Evolutionary conservation across 2,888 invertebrate species (phyloP), one percentile per base, ranked within the genome.

Genomic region (Caenorhabditis sp.): DNA sequence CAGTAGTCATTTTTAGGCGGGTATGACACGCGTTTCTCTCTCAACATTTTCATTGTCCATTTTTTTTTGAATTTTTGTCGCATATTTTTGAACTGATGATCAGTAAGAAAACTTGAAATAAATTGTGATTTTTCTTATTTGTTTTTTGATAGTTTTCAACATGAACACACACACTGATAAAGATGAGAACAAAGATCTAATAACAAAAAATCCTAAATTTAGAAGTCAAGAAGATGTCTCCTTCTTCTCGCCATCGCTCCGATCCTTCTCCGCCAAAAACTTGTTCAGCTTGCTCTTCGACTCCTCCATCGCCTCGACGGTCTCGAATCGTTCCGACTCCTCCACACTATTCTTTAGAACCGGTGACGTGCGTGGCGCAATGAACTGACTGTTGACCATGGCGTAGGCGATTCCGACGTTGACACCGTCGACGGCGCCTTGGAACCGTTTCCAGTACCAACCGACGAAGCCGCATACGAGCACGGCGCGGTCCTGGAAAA

Each of bases 391-490:
- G 59, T 86, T 87, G 72, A 86, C 61, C 69, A 88, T 80, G 1
- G 86, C 88, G 59, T 86, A 87, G 10, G 86, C 88, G 59, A 89
- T 84, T 68, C 88, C 90, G 8, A 90, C 19, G 73, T 91, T 91
- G 64, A 92, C 87, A 28, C 90, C 89, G 69, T 91, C 90, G 16
- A 91, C 91, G 8, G 89, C 90, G 22, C 91, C 91, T 70, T 91
- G 90, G 79, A 91, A 92, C 24, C 91, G 83, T 63, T 86, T 87
- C 91, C 91, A 91, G 79, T 91, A 92, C 91, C 91, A 91, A 0
- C 91, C 91, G 63, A 91, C 80, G 64, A 90, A 82, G 19, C 90
- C 91, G 61, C 86, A 84, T 8, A 85, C 80, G 7, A 90, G 51
- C 0, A 90, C 85, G 16, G 84, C 76, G 24, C 91, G 90, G 69